Conservation (phyloP, 1,140 invertebrate species). For the Callitettix versicolor region DNA sequence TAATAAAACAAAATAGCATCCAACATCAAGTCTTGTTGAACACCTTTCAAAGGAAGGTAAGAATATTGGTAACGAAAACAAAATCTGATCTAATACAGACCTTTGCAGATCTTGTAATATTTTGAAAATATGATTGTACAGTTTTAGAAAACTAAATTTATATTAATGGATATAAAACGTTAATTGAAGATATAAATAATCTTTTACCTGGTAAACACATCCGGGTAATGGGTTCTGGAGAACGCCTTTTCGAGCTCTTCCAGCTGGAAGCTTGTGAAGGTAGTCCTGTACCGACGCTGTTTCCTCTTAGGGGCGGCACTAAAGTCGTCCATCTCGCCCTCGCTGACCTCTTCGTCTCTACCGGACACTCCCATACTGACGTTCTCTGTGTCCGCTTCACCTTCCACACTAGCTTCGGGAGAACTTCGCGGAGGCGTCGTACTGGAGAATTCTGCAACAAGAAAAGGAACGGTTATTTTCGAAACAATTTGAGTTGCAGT, state of each 20-base stretch:
- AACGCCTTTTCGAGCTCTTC: conserved; percentile 97
- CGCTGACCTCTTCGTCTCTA: conserved; percentile 46
- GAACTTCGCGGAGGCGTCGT: conserved; percentile 4
- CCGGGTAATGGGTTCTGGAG: conserved; percentile 92
- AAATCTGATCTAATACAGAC: no score
- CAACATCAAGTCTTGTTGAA: no score
- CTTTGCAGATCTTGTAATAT: no score
- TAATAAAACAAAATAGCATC: no score
- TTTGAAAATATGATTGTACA: no score
- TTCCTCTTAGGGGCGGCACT: conserved; percentile 68
- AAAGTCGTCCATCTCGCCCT: conserved; percentile 68
- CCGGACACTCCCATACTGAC: conserved; percentile 11
- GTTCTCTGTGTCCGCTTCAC: background rate
- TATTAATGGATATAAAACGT: no score
- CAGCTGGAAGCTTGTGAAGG: conserved; percentile 89
- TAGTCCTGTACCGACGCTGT: conserved; percentile 83
- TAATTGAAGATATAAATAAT: no score
- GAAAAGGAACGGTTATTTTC: background rate
- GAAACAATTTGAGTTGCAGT: background rate
- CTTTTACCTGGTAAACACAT: conserved; percentile 96
- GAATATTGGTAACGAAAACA: no score
- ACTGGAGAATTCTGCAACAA: conserved; percentile 13
- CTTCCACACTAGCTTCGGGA: conserved; percentile 4
- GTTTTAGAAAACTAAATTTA: no score
- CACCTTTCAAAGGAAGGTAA: no score